phyloP scores from a whole-genome alignment of 2,113 vertebrate genomes.

The Machaerirhynchus nigripectus region DNA sequence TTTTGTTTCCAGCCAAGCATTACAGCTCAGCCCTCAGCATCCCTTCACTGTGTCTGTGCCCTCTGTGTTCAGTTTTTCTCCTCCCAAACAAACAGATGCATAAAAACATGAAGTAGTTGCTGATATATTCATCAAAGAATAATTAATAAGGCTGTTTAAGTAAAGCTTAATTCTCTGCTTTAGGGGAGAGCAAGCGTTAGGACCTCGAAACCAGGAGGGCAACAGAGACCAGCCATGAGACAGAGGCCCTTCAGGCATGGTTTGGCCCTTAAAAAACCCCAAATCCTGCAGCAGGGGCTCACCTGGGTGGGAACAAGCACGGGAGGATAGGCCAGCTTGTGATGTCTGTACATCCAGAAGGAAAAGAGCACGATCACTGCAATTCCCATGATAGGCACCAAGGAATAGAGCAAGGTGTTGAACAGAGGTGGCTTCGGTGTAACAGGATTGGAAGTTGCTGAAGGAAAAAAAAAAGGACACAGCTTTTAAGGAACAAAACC shows the following conservation, averaged over 20 bases:
- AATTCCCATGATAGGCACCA: slow-evolving; percentile 94
- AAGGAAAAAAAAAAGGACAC: not conserved
- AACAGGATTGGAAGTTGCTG: slow-evolving; percentile 94
- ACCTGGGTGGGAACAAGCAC: slow-evolving; percentile 98
- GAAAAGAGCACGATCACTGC: slow-evolving; percentile 91
- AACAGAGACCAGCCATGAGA: not conserved
- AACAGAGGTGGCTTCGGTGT: slow-evolving; percentile 88
- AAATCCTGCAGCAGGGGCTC: slow-evolving; percentile 54
- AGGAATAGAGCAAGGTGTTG: slow-evolving; percentile 92
- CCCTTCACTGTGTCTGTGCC: not conserved
- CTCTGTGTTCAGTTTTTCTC: not conserved
- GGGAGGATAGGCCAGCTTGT: slow-evolving; percentile 96
- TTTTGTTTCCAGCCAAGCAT: not conserved
- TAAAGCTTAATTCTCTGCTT: slow-evolving; percentile 31
- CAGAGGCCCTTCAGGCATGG: not conserved
- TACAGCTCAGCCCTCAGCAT: not conserved
- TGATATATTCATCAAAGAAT: not conserved
- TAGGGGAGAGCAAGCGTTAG: not conserved
- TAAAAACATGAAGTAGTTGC: not conserved
- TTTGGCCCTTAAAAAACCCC: not conserved
- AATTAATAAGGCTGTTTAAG: not conserved
- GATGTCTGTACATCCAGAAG: slow-evolving; percentile 98
- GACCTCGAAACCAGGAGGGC: not conserved
- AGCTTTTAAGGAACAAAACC: not conserved
- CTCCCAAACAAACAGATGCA: not conserved